Evolutionary conservation across 2,113 vertebrate genomes (phyloP).

Genomic region (Dipodomys spectabilis): DNA sequence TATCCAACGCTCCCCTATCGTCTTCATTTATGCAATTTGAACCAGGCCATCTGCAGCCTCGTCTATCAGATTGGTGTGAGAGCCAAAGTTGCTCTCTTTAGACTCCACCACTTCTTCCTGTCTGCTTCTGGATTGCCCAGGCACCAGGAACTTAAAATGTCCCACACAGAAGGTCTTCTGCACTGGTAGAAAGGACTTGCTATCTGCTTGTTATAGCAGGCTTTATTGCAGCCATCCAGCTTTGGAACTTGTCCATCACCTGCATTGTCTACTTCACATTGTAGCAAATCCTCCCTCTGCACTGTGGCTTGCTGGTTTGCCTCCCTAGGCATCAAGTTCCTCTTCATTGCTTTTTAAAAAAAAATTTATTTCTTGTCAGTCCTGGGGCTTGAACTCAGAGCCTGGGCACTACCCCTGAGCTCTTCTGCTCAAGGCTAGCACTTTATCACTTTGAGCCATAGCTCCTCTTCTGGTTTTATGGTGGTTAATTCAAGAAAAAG

Average conservation of each 20-base stretch:
- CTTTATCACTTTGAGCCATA: too few relatives aligned
- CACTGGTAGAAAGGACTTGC: neutral
- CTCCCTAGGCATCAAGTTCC: neutral
- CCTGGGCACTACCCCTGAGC: too few relatives aligned
- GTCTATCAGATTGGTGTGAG: neutral
- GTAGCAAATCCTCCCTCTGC: neutral
- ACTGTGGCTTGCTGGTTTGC: neutral
- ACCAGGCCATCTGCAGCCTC: neutral
- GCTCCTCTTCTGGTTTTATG: too few relatives aligned
- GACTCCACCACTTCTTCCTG: neutral
- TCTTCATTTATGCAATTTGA: neutral
- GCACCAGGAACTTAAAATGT: neutral
- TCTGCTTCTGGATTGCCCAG: neutral
- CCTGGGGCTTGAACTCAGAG: too few relatives aligned
- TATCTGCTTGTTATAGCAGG: neutral
- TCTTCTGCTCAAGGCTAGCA: too few relatives aligned
- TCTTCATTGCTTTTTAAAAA: too few relatives aligned
- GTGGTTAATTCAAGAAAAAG: too few relatives aligned
- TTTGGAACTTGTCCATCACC: neutral
- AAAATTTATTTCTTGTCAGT: too few relatives aligned
- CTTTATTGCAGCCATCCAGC: neutral
- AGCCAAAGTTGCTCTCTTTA: neutral
- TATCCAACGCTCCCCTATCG: neutral
- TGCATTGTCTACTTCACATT: too few relatives aligned
- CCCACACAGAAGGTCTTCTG: neutral